phyloP scores from a whole-genome alignment of 2,888 invertebrate genomes.

The Odontothrips loti region DNA sequence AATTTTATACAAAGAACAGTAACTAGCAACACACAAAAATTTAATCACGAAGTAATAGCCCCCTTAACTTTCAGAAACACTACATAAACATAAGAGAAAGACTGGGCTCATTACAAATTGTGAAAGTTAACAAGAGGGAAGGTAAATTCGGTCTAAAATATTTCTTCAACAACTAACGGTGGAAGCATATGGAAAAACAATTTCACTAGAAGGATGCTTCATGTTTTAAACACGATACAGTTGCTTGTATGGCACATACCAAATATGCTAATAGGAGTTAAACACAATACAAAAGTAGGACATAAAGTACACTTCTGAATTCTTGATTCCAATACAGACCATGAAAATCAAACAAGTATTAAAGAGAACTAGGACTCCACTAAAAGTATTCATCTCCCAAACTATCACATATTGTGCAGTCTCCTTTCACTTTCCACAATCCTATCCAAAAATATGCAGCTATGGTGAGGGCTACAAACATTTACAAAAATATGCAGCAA shows the following conservation, averaged over 20 bases:
- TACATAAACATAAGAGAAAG: too few relatives aligned
- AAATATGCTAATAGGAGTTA: neutral
- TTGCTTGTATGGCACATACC: neutral
- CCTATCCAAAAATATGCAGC: conserved; percentile 13
- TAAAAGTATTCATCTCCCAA: neutral
- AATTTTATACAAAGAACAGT: too few relatives aligned
- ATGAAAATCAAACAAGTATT: neutral
- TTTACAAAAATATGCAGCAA: conserved; percentile 1
- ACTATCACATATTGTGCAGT: conserved; percentile 14
- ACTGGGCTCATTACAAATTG: too few relatives aligned
- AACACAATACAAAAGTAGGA: neutral
- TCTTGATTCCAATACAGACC: neutral
- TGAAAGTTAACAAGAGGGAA: too few relatives aligned
- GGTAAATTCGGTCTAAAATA: too few relatives aligned
- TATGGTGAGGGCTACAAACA: neutral
- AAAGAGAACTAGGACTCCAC: neutral
- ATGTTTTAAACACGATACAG: neutral
- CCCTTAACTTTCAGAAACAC: too few relatives aligned
- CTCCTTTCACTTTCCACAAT: conserved; percentile 7
- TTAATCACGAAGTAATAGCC: too few relatives aligned
- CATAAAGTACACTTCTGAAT: neutral
- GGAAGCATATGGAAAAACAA: neutral
- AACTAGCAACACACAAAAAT: too few relatives aligned
- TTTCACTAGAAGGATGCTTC: neutral
- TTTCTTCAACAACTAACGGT: too few relatives aligned